Base-by-base conservation (phyloP, 1,140 invertebrate species). In the Zaprionus africanus region DNA sequence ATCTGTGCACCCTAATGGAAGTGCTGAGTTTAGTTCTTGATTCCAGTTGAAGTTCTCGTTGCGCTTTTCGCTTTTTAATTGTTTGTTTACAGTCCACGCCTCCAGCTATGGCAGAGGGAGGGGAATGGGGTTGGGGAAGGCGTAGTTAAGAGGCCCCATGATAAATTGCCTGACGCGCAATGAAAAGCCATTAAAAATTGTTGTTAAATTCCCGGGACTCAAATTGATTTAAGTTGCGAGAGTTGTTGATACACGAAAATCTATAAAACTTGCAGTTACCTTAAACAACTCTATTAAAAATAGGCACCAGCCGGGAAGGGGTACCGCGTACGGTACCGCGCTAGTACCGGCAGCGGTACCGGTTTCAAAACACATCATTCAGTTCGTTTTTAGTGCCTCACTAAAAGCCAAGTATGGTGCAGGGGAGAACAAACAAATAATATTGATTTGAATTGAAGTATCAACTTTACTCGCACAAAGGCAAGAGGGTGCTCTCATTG, bases 61-160 rank as follows among this genome's bases (percentile, higher is more conserved):
- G 76, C 79, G 71, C 77, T 87, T 86, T 77, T 76, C 63, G 26
- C 28, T 46, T 71, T 85, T 88, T 81, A 90, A 88, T 88, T 88
- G 85, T 84, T 90, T 88, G 85, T 88, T 88, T 88, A 88, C 81
- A 90, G 84, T 90, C 81, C 84, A 80, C 70, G 84, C 76, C 69
- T 66, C 77, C 72, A 63, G 43, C 43, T 65, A 79, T 71, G 60
- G 46, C 41, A 41, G 22, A 22, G 22, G 22, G 22, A 13, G 41
- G 28, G 36, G 82, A 63, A 82, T 80, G 9, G 31, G 31, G 31
- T 0, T 6, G 6, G 28, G 7, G 28, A 2, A 26, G 26, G 31
- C 9, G 11, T 34, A 34, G 82, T 85, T 85, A 86, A 85, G 76
- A 64, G 65, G 66, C 73, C 68, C 80, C 77, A 78, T 87, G 84